Evolutionary conservation across 1,140 invertebrate genomes (phyloP), one percentile per base, ranked within the genome.

Genomic region (Telenomus remus): DNA sequence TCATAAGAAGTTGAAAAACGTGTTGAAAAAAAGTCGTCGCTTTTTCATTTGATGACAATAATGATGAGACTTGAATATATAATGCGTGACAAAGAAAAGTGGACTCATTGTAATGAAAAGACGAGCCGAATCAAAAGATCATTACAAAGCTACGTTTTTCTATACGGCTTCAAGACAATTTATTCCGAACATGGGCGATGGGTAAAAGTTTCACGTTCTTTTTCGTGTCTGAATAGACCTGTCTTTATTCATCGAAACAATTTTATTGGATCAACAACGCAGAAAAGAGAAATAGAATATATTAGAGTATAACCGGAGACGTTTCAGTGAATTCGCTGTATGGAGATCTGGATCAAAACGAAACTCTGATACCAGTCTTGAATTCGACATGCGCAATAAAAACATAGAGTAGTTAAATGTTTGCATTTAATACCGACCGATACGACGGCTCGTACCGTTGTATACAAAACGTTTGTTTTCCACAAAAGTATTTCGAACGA

Each of bases 1-100:
- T 59, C 78, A 44, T 79, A 51, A 80, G 76, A 78, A 78, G 78
- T 84, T 83, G 80, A 86, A 86, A 86, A 82, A 37, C 80, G 75
- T 72, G 79, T 82, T 84, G 85, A 84, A 78, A 83, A 85, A 84
- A 81, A 77, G 73, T 59, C 76, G 56, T 68, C 82, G 86, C 85
- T 85, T 46, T 69, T 56, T 64, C 9, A 53, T 68, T 64, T 75
- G 78, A 79, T 83, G 80, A 69, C 81, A 83, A 84, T 84, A 86
- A 76, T 82, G 85, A 86, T 85, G 83, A 85, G 79, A 71, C 49
- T 63, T 68, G 78, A 70, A 81, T 76, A 64, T 81, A 78, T 78
- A 83, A 80, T 77, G 79, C 44, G 69, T 69, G 57, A 60, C 33
- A 34, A 79, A 81, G 74, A 76, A 55, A 57, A 44, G 57, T 46